Evolutionary conservation across 2,888 invertebrate genomes (phyloP).

Genomic region (Drosophila putrida): DNA sequence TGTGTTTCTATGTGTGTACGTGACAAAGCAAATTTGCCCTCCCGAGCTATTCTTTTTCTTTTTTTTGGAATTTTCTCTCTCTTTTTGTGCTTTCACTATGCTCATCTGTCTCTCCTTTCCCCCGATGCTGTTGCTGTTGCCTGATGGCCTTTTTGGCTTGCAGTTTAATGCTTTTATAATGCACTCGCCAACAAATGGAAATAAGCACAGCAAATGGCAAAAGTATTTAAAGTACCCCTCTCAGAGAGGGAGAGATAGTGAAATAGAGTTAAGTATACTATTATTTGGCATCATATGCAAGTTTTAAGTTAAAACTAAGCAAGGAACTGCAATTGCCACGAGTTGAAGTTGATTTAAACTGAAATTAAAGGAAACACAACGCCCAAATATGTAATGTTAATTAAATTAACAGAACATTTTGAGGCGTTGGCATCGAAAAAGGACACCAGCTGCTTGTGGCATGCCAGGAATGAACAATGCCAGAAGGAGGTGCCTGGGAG

Average conservation of each 20-base stretch:
- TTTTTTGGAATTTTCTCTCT: slow-evolving; percentile 29
- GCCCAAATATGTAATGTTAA: slow-evolving; percentile 62
- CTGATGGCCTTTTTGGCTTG: slow-evolving; percentile 62
- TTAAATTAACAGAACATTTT: slow-evolving; percentile 60
- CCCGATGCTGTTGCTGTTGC: background rate
- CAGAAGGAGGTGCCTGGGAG: background rate
- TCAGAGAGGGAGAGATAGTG: no score
- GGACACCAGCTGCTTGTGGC: slow-evolving; percentile 73
- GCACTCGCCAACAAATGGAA: slow-evolving; percentile 60
- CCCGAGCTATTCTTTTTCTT: slow-evolving; percentile 25
- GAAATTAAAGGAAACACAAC: slow-evolving; percentile 27
- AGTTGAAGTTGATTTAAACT: slow-evolving; percentile 23
- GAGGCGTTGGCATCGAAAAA: slow-evolving; percentile 38
- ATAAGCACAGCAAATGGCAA: slow-evolving; percentile 60
- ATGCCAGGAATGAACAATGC: slow-evolving; percentile 68
- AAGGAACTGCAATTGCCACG: slow-evolving; percentile 5
- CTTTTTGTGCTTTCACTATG: slow-evolving; percentile 5
- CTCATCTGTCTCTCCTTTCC: background rate
- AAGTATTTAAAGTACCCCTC: slow-evolving; percentile 48
- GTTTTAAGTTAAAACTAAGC: slow-evolving; percentile 17
- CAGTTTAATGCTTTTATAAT: slow-evolving; percentile 77
- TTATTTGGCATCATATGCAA: slow-evolving; percentile 15
- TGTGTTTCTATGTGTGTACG: slow-evolving; percentile 26
- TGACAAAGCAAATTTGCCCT: slow-evolving; percentile 65
- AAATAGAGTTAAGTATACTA: background rate